phyloP scores from a whole-genome alignment of 2,888 invertebrate genomes.

The Andrena minutula region DNA sequence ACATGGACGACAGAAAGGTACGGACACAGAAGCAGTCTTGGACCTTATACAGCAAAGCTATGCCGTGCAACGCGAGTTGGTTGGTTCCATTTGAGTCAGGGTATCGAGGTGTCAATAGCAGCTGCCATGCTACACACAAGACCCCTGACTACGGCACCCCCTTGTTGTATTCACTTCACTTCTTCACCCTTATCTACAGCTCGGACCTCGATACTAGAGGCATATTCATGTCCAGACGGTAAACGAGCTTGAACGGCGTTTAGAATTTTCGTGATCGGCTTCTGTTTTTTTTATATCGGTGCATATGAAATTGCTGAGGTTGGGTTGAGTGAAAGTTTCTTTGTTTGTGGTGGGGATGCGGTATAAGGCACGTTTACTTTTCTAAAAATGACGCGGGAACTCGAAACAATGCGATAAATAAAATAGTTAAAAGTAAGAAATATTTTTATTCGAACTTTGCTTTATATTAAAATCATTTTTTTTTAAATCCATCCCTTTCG shows the following conservation, averaged over 20 bases:
- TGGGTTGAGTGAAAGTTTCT: too few species aligned
- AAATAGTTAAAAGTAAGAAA: too few species aligned
- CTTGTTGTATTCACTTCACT: slow-evolving; percentile 81
- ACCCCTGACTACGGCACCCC: slow-evolving; percentile 79
- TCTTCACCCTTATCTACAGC: slow-evolving; percentile 82
- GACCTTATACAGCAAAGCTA: slow-evolving; percentile 74
- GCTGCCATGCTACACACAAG: slow-evolving; percentile 83
- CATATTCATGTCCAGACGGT: slow-evolving; percentile 75
- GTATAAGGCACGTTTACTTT: too few species aligned
- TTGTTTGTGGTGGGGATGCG: too few species aligned
- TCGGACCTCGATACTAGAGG: slow-evolving; percentile 76
- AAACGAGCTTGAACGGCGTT: slow-evolving; percentile 62
- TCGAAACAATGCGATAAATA: too few species aligned
- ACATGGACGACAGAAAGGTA: slow-evolving; percentile 40
- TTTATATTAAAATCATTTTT: too few species aligned
- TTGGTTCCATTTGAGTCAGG: slow-evolving; percentile 83
- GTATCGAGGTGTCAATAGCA: slow-evolving; percentile 85
- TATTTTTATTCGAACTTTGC: too few species aligned
- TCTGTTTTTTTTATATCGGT: background rate
- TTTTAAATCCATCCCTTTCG: too few species aligned
- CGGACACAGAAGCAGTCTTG: slow-evolving; percentile 61
- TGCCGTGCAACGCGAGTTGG: slow-evolving; percentile 76
- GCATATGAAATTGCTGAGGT: too few species aligned
- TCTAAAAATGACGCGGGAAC: too few species aligned
- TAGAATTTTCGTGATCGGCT: slow-evolving; percentile 34